Percentiles rank a stretch among this genome's conserved stretches.
These are phyloP conservation scores for Eulacestoma nigropectus DNA, from an alignment of 2,113 vertebrate genomes.

Conservation along the genomic window DNA sequence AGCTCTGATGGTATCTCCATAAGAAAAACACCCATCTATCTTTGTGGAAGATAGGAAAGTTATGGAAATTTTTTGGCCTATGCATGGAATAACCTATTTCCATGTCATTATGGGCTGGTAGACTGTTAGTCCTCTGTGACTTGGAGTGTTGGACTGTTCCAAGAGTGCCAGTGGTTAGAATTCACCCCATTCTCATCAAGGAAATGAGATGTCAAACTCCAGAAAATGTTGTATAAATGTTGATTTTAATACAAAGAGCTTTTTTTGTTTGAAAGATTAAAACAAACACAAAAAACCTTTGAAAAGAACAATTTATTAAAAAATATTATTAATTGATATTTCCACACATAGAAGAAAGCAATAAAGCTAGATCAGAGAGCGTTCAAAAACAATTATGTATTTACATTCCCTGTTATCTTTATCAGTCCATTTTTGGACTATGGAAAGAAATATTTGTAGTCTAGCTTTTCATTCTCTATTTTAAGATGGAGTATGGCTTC, in stretches of 20 bases:
- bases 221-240: not conserved
- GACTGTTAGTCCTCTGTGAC: not conserved
- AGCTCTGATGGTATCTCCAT: not conserved
- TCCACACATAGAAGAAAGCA: not conserved
- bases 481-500: not conserved
- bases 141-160: not conserved
- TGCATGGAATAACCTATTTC: not conserved
- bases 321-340: not conserved
- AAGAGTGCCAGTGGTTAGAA: not conserved
- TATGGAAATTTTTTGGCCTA: not conserved
- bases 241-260: not conserved
- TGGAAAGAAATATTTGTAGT: not conserved
- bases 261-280: not conserved
- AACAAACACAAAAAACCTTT: not conserved
- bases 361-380: not conserved
- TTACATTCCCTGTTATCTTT: not conserved
- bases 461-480: not conserved
- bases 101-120: not conserved
- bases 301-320: not conserved
- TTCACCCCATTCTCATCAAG: not conserved
- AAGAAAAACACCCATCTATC: not conserved
- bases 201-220: not conserved
- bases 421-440: not conserved
- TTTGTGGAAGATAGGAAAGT: not conserved
- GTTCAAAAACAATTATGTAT: not conserved